Percentiles rank a stretch among this genome's conserved stretches.
phyloP scores from a whole-genome alignment of 2,797 vertebrate genomes.

The Danio albolineatus region DNA sequence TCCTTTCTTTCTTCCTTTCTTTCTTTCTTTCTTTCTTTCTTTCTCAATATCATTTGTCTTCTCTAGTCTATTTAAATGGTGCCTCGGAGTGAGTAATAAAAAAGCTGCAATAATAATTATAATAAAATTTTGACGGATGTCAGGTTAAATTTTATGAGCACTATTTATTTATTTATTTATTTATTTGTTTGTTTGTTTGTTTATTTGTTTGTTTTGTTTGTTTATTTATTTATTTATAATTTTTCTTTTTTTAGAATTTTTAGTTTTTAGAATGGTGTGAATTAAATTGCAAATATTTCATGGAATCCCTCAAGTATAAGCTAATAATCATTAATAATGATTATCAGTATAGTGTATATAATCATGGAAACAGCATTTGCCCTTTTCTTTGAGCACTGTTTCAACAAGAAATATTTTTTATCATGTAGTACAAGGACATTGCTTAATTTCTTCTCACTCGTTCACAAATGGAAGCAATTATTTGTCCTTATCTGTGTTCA shows the following conservation, averaged over 20 bases:
- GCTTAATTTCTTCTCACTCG: neutral
- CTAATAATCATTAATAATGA: neutral
- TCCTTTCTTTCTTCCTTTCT: no score
- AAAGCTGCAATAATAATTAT: no score
- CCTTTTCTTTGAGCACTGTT: neutral
- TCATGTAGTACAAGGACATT: neutral
- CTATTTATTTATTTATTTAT: no score
- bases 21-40: no score
- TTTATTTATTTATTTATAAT: no score
- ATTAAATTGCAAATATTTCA: neutral
- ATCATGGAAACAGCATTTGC: neutral
- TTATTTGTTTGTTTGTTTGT: no score
- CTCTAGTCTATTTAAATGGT: neutral
- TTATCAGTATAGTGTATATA: neutral
- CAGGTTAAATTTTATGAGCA: no score
- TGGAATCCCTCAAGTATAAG: neutral
- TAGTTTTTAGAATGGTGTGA: no score
- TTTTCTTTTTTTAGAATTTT: no score
- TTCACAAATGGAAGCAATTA: neutral
- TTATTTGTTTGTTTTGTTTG: no score
- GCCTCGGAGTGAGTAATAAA: neutral
- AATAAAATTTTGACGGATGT: no score
- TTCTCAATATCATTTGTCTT: neutral
- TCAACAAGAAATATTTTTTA: neutral
- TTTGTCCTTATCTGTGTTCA: neutral